Percentiles rank a stretch among this genome's conserved stretches.
phyloP scores from a whole-genome alignment of 2,797 vertebrate species.

The Chaetodon trifasciatus region DNA sequence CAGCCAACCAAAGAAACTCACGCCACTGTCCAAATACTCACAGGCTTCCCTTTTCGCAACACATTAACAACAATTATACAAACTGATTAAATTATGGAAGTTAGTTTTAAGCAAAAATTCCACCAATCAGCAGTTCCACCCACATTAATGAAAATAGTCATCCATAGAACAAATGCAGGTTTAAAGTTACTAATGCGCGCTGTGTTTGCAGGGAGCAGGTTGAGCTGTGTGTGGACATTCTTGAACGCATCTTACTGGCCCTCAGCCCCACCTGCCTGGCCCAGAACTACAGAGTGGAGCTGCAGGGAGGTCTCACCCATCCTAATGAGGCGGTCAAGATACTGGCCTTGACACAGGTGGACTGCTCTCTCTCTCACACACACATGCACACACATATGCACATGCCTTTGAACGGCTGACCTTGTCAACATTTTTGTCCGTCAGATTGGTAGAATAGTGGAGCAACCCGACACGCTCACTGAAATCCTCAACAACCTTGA shows the following conservation, averaged over 20 bases:
- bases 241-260: conserved; percentile 91
- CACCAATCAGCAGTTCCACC: background rate
- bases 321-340: conserved; percentile 90
- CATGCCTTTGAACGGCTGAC: background rate
- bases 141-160: background rate
- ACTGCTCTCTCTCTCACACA: conserved; percentile 6
- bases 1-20: background rate
- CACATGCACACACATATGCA: background rate
- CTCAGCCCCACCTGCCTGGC: conserved; percentile 88
- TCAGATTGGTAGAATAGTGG: conserved; percentile 92
- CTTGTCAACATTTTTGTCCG: background rate
- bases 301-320: conserved; percentile 91
- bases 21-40: background rate
- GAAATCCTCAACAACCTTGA: conserved; percentile 88
- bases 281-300: conserved; percentile 87
- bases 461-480: conserved; percentile 85
- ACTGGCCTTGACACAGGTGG: conserved; percentile 92
- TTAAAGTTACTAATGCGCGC: background rate
- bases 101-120: background rate
- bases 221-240: conserved; percentile 90
- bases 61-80: background rate
- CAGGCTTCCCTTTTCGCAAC: background rate
- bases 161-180: background rate
- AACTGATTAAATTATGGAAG: background rate
- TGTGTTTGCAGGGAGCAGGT: conserved; percentile 89